These are phyloP conservation scores for Tupaia chinensis DNA, from an alignment of 2,113 vertebrate species.

Conservation along the genomic window DNA sequence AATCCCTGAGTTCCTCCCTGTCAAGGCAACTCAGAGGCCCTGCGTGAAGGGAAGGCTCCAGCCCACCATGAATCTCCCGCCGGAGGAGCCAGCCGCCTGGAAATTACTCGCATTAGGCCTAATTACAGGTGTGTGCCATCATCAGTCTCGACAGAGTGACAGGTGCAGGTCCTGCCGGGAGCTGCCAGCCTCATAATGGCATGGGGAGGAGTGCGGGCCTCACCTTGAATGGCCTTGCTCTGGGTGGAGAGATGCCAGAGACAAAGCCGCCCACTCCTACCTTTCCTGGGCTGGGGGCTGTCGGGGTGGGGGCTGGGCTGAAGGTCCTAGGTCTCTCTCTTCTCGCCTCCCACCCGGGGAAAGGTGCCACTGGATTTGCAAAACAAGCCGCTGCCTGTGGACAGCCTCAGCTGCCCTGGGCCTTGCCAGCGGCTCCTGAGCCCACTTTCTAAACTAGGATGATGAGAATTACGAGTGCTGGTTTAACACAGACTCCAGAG, in stretches of 20 bases:
- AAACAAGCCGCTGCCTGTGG: not conserved
- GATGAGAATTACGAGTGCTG: not conserved
- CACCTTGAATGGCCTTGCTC: not conserved
- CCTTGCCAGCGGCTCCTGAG: too few relatives aligned
- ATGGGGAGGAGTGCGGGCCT: fast-evolving
- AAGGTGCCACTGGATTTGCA: not conserved
- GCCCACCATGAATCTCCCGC: conserved; percentile 73
- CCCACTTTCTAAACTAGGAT: not conserved
- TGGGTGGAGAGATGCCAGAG: not conserved
- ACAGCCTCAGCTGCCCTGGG: too few relatives aligned
- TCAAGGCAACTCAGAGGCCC: conserved; percentile 60
- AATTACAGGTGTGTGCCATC: conserved; percentile 69
- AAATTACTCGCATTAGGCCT: conserved; percentile 74
- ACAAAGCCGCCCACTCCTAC: fast-evolving
- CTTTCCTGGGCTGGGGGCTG: not conserved
- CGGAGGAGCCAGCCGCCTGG: conserved; percentile 75
- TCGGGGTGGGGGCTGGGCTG: not conserved
- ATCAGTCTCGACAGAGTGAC: conserved; percentile 68
- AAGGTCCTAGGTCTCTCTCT: not conserved
- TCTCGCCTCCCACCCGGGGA: too few relatives aligned
- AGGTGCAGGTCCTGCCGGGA: conserved; percentile 52
- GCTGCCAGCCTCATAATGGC: not conserved
- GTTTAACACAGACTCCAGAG: not conserved
- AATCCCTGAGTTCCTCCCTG: not conserved
- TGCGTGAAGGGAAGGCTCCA: conserved; percentile 7